Conservation (phyloP, 2,797 vertebrate genomes). For the Scolopax bukidnonensis region DNA sequence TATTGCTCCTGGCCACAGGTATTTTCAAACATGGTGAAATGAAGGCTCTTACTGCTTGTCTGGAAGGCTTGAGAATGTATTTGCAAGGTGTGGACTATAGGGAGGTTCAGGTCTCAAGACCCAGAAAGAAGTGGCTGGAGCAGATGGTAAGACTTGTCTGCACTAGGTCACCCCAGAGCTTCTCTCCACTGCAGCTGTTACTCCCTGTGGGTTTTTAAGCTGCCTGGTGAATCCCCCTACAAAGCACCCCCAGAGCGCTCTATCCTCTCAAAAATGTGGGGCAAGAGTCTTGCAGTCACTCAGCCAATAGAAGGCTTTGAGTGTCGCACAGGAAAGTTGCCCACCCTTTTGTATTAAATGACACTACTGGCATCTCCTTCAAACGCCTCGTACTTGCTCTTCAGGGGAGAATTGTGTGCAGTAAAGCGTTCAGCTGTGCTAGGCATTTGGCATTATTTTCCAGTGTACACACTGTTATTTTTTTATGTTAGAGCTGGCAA, state of each 20-base stretch:
- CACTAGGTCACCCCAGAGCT: background rate
- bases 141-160: background rate
- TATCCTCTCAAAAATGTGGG: background rate
- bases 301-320: background rate
- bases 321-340: background rate
- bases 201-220: background rate
- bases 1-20: background rate
- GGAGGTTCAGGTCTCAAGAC: background rate
- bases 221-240: background rate
- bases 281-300: background rate
- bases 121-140: background rate
- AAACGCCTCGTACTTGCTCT: background rate
- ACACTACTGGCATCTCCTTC: background rate
- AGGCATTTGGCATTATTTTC: background rate
- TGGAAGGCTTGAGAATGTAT: background rate
- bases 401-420: background rate
- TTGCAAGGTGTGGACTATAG: background rate
- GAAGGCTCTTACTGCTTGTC: background rate
- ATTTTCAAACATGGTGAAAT: background rate
- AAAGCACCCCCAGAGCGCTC: background rate
- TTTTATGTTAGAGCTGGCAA: constrained; percentile 9
- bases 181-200: background rate
- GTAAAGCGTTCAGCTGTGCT: background rate
- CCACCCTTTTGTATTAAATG: background rate
- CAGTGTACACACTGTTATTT: background rate